A percentile compares a stretch with the other conserved stretches of the same genome.
phyloP scores from a whole-genome alignment of 2,797 vertebrate species.

The Brachyrhaphis roseni region DNA sequence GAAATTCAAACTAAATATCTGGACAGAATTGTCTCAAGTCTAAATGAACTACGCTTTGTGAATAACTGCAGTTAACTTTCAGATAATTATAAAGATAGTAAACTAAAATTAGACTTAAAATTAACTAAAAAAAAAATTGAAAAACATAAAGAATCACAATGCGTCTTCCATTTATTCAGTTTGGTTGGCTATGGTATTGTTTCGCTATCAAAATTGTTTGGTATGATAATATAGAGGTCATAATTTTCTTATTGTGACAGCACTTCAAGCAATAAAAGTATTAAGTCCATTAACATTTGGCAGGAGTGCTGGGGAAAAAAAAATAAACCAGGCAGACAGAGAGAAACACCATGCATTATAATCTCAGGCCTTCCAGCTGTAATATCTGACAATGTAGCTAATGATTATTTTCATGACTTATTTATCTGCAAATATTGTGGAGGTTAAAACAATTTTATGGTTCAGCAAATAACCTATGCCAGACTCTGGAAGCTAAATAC shows the following conservation, averaged over 20 bases:
- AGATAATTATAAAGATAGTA: not conserved
- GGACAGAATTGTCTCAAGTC: not conserved
- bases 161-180: not conserved
- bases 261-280: not conserved
- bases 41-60: not conserved
- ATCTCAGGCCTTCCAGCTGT: not conserved
- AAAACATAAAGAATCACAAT: not conserved
- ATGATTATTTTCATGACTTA: not conserved
- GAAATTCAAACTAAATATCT: not conserved
- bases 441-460: not conserved
- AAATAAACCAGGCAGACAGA: not conserved
- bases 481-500: not conserved
- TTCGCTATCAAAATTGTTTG: not conserved
- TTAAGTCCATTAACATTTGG: slow-evolving; percentile 4
- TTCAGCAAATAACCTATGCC: not conserved
- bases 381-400: not conserved
- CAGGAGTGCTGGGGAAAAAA: not conserved
- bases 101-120: not conserved
- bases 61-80: not conserved
- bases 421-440: not conserved
- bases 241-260: slow-evolving; percentile 1
- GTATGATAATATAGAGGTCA: not conserved
- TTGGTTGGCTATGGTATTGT: not conserved
- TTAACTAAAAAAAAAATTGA: not conserved
- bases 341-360: not conserved